These are phyloP conservation scores for Rhincodon typus DNA, from an alignment of 2,797 vertebrate genomes.

Conservation along the genomic window DNA sequence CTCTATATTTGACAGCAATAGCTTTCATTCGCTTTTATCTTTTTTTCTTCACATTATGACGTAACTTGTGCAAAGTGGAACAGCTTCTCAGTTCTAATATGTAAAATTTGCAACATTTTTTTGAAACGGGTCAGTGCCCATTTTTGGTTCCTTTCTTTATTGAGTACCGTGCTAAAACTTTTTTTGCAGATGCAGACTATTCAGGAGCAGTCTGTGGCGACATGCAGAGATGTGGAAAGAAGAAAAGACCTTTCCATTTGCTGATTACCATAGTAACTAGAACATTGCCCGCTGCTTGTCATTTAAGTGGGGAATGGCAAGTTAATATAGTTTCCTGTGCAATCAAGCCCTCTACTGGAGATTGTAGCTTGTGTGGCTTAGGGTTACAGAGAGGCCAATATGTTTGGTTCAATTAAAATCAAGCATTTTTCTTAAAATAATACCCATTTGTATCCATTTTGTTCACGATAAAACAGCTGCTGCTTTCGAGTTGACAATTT, in stretches of 20 bases:
- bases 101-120: constrained; percentile 86
- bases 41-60: constrained; percentile 84
- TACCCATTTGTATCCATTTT: constrained; percentile 85
- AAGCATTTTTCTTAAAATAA: constrained; percentile 83
- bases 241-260: constrained; percentile 86
- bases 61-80: constrained; percentile 79
- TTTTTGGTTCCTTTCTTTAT: constrained; percentile 79
- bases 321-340: constrained; percentile 67
- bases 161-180: constrained; percentile 83
- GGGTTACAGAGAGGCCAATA: constrained; percentile 73
- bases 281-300: constrained; percentile 63
- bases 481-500: constrained; percentile 63
- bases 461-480: constrained; percentile 79
- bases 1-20: constrained; percentile 76
- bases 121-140: constrained; percentile 98
- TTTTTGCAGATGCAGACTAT: constrained; percentile 94
- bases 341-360: constrained; percentile 87
- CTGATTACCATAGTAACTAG: constrained; percentile 94
- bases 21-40: constrained; percentile 70
- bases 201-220: constrained; percentile 79
- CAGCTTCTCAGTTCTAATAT: constrained; percentile 69
- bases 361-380: constrained; percentile 74
- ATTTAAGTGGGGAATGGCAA: constrained; percentile 52
- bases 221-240: constrained; percentile 91
- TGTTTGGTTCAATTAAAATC: constrained; percentile 77